These are phyloP conservation scores for Stegophylla sp. DNA, from an alignment of 2,888 invertebrate species.

Conservation along the genomic window DNA sequence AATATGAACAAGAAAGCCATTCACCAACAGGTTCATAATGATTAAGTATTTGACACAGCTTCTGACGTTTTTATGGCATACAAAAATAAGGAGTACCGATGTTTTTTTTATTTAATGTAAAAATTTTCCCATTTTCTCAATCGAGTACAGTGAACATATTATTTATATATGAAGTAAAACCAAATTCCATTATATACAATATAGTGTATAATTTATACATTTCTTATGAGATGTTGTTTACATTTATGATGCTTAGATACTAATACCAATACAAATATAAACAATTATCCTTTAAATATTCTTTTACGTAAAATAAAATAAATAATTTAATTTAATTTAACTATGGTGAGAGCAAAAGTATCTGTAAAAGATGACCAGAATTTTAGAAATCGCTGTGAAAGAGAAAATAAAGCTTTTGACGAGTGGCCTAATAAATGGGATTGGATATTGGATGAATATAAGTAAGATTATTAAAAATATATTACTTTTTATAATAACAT, in stretches of 20 bases:
- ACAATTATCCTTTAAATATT: not conserved
- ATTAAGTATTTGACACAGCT: no score
- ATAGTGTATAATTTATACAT: no score
- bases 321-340: constrained; percentile 5
- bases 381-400: constrained; percentile 33
- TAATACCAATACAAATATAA: not conserved
- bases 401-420: constrained; percentile 39
- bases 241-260: constrained; percentile 18
- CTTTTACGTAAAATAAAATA: not conserved
- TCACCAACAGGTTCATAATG: no score
- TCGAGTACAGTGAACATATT: no score
- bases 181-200: no score
- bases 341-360: constrained; percentile 24
- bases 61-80: no score
- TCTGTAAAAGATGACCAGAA: constrained; percentile 4
- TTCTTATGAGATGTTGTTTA: constrained; percentile 3
- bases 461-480: not conserved
- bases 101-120: no score
- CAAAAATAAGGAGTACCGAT: no score
- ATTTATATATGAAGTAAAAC: no score
- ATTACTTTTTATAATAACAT: not conserved
- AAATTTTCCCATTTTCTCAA: no score
- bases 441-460: constrained; percentile 31
- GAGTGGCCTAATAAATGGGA: constrained; percentile 43
- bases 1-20: no score